Base-by-base conservation (phyloP, 1,140 invertebrate species). In the Drosophila navojoa region DNA sequence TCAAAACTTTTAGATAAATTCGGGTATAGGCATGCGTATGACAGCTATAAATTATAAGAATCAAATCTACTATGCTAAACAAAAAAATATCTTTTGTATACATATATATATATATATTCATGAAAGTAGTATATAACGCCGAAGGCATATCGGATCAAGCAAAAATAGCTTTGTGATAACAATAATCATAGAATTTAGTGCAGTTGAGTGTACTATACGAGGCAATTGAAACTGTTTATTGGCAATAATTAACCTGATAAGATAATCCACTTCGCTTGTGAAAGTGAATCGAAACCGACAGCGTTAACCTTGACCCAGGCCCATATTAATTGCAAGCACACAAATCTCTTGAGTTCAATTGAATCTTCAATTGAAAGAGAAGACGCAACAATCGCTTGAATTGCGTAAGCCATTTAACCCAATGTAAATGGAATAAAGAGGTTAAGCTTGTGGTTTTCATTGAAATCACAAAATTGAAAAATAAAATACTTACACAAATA, bases 401-500 rank as follows among this genome's bases (percentile, higher is more conserved):
- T 47, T 15, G 13, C 38, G 9, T 15, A 53, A 53, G 25, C 13
- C 27, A 27, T 5, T 58, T 71, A 61, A 57, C 68, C 60, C 60
- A 32, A 49, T 64, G 32, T 25, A 27, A 13, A 49, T 25, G 7
- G 4, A 9, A 49, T 52, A 59, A 54, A 47, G 25, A 19, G 62
- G 55, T 67, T 67, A 54, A 15, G 4, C 38, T 32, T 42, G n/a
- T 0, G 15, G 44, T 29, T 13, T 15, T 38, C 19, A 16, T 45
- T 22, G 35, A 11, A 49, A 25, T 62, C 45, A 16, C 38, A 50
- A 13, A 16, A 19, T 6, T 16, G 10, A 6, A 9, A 47, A 5
- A 22, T n/a, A 54, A n/a, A 22, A 4, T 75, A 95, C 95, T 93
- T 92, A 96, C 95, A 96, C 96, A 93, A 96, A 96, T 62, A 96